phyloP scores from a whole-genome alignment of 2,113 vertebrate species.

The Coracopsis vasa region DNA sequence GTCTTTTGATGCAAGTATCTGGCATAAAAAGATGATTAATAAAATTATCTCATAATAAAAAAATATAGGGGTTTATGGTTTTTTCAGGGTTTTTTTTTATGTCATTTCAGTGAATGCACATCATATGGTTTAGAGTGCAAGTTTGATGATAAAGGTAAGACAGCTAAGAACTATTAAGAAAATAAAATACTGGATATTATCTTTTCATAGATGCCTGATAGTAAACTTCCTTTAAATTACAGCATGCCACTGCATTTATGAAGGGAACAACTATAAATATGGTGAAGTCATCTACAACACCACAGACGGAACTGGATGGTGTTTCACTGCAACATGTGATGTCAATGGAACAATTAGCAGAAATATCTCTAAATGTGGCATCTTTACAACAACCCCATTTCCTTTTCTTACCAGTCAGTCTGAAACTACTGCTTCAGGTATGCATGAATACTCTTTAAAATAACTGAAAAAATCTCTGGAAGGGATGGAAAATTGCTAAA shows the following conservation, averaged over 20 bases:
- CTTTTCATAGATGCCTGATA: background rate
- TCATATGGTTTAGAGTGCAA: slow-evolving; percentile 55
- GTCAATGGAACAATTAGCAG: slow-evolving; percentile 70
- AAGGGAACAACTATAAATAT: slow-evolving; percentile 60
- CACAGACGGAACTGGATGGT: slow-evolving; percentile 76
- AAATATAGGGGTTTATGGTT: background rate
- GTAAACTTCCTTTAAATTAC: background rate
- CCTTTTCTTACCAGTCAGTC: background rate
- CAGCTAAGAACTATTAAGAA: background rate
- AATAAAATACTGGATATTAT: background rate
- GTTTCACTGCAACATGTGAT: slow-evolving; percentile 70
- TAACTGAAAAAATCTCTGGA: background rate
- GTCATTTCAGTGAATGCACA: slow-evolving; percentile 67
- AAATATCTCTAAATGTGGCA: slow-evolving; percentile 16
- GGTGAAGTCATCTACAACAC: slow-evolving; percentile 77
- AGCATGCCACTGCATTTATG: slow-evolving; percentile 77
- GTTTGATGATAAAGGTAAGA: slow-evolving; percentile 63
- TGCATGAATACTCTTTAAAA: background rate
- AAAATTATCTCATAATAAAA: background rate
- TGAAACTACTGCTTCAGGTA: slow-evolving; percentile 46
- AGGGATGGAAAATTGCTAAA: background rate
- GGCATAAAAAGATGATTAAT: background rate
- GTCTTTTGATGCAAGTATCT: background rate
- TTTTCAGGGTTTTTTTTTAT: background rate
- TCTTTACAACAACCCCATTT: background rate